Conservation (phyloP, 2,797 vertebrate species). For the Muscicapa striata region DNA sequence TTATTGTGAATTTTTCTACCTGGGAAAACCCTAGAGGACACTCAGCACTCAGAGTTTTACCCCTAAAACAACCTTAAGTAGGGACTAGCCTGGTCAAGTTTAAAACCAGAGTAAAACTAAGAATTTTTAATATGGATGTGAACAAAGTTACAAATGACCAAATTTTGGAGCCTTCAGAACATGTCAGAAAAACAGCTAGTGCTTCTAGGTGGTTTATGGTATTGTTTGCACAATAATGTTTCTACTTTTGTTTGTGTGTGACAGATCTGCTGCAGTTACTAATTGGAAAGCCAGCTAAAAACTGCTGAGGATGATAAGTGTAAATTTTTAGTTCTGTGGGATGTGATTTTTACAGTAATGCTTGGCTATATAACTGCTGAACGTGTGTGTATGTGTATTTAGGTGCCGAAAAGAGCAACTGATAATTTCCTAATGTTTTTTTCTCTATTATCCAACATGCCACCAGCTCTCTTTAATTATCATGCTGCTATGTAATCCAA, state of each 20-base stretch:
- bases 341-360: neutral
- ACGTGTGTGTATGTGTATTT: neutral
- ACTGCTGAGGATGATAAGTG: neutral
- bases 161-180: neutral
- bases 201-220: neutral
- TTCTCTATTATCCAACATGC: neutral
- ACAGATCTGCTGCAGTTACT: neutral
- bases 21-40: neutral
- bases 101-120: neutral
- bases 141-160: neutral
- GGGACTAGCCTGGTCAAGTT: neutral
- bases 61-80: neutral
- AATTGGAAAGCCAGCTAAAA: neutral
- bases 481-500: rapidly evolving
- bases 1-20: neutral
- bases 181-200: neutral
- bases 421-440: neutral
- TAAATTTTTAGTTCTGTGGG: neutral
- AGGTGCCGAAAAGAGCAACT: neutral
- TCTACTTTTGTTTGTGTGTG: neutral
- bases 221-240: neutral
- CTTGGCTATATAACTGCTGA: neutral
- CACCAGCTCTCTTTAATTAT: neutral
- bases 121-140: neutral
- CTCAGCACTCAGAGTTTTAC: neutral